phyloP scores from a whole-genome alignment of 2,797 vertebrate species.

The Echiichthys vipera region DNA sequence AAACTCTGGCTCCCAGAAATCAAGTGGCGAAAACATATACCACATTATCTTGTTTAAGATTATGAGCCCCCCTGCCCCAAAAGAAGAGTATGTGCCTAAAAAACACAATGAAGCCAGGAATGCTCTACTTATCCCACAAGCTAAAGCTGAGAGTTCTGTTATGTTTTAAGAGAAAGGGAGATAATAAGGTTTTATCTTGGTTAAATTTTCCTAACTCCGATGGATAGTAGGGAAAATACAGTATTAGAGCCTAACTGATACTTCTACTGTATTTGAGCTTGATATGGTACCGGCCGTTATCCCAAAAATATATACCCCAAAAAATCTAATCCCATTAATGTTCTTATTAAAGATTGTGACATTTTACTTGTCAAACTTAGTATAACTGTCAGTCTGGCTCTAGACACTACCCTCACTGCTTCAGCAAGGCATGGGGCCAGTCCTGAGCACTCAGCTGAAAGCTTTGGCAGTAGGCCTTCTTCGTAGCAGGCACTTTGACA shows the following conservation, averaged over 20 bases:
- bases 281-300: not conserved
- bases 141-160: not conserved
- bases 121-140: not conserved
- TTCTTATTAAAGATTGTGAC: not conserved
- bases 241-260: not conserved
- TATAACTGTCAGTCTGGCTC: not conserved
- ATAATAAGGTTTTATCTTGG: not conserved
- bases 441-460: not conserved
- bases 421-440: not conserved
- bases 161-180: not conserved
- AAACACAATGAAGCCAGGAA: not conserved
- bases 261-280: not conserved
- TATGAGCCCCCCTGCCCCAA: not conserved
- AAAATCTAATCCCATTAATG: not conserved
- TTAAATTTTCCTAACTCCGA: not conserved
- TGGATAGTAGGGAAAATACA: not conserved
- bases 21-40: not conserved
- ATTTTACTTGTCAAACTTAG: not conserved
- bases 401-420: not conserved
- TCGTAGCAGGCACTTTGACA: not conserved
- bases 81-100: not conserved
- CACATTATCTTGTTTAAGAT: not conserved
- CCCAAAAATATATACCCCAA: too few species aligned
- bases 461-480: not conserved
- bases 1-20: conserved; percentile 10